Evolutionary conservation across 1,140 invertebrate species (phyloP), one percentile per base, ranked within the genome.

Genomic region (Arctopsyche grandis): DNA sequence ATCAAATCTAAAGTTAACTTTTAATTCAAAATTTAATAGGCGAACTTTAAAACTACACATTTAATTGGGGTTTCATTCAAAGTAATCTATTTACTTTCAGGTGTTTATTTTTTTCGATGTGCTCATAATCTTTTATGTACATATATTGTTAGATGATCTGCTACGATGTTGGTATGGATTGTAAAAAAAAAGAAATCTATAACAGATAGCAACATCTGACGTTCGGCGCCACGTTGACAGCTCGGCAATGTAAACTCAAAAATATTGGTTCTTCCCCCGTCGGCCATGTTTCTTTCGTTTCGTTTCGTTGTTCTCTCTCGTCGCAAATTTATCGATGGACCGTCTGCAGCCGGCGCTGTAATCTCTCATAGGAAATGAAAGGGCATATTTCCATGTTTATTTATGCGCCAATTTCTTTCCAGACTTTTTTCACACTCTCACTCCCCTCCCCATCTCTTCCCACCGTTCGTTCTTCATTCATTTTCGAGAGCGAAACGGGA

Each of bases 291-390:
- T 52, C 48, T 52, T 16, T 12, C 48, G 48, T 12, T 66, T 66
- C 63, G 63, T n/a, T 66, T 69, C 79, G 29, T 74, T 76, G 60
- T 38, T 19, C 38, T 24, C 44, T 71, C 69, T 79, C 79, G 66
- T 58, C 60, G 60, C 56, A 75, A 79, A 63, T 69, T 82, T 82
- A 82, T 82, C 81, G 81, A 82, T 82, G 81, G 77, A 76, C 79
- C 80, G 81, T 82, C 81, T 52, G 48, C 22, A 74, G 43, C 58
- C 74, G 79, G 26, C 63, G 77, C 74, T 77, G 81, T 82, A 82
- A 82, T 82, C 81, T 82, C 77, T 82, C 81, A 76, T 78, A 82
- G 81, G 81, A 82, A 82, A 82, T 82, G 81, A 82, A 80, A 63
- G 63, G 79, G 79, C 77, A 82, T 82, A 80, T 82, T 82, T 82